Evolutionary conservation across 2,888 invertebrate genomes (phyloP).

Genomic region (Coleophora deauratella): DNA sequence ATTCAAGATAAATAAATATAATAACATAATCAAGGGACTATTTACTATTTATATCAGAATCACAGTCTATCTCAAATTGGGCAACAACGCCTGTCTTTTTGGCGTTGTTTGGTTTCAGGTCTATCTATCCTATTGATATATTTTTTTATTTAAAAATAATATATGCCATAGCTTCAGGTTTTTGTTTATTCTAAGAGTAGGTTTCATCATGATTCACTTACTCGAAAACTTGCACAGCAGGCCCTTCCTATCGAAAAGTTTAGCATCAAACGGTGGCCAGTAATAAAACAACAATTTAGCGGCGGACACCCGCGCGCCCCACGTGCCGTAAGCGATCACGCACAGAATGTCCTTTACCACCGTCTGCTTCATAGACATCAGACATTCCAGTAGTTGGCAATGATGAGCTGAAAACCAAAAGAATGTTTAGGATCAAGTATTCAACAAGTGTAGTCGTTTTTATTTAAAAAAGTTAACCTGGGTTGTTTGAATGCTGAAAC

Average conservation of each 20-base stretch:
- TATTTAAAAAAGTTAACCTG: conserved; percentile 70
- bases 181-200: no score
- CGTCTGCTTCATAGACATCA: conserved; percentile 94
- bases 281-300: conserved; percentile 98
- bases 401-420: conserved; percentile 82
- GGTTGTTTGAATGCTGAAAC: conserved; percentile 95
- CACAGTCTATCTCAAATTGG: no score
- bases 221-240: conserved; percentile 91
- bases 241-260: conserved; percentile 91
- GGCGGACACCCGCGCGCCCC: conserved; percentile 93
- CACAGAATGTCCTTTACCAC: conserved; percentile 95
- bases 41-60: no score
- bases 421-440: no score
- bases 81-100: no score
- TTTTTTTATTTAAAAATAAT: no score
- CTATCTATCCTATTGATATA: no score
- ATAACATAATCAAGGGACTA: no score
- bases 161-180: no score
- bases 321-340: conserved; percentile 97
- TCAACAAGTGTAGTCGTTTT: neutral
- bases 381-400: conserved; percentile 95
- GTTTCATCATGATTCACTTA: no score
- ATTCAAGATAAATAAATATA: no score
- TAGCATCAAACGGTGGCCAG: conserved; percentile 98
- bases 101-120: no score